Percentiles rank a stretch among this genome's conserved stretches.
Conservation (phyloP, 2,888 invertebrate species). For the Noctua janthina region DNA sequence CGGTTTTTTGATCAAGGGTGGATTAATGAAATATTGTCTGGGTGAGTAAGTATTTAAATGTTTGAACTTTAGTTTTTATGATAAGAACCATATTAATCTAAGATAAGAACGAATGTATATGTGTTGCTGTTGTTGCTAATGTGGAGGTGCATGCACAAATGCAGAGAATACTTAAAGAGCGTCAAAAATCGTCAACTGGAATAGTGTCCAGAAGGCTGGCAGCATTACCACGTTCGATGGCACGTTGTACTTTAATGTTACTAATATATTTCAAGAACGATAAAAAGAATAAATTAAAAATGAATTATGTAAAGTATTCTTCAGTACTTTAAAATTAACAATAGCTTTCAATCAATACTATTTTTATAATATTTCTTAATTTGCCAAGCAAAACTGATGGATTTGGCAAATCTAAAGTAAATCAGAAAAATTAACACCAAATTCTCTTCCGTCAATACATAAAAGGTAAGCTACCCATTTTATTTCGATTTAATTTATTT, state of each 20-base stretch:
- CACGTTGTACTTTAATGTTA: neutral
- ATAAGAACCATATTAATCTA: neutral
- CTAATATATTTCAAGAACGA: neutral
- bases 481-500: neutral
- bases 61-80: neutral
- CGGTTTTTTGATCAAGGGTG: neutral
- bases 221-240: neutral
- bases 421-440: neutral
- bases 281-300: too few species aligned
- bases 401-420: neutral
- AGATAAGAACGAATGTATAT: neutral
- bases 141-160: too few species aligned
- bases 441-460: neutral
- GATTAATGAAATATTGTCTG: constrained; percentile 1
- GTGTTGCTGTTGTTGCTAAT: too few species aligned
- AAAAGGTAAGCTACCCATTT: neutral
- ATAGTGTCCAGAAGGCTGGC: neutral
- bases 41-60: neutral
- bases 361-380: neutral
- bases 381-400: neutral
- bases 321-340: neutral
- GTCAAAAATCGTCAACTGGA: neutral
- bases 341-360: too few species aligned
- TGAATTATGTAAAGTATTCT: neutral
- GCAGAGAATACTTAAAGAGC: neutral